These are phyloP conservation scores for Acanthurus tractus DNA, from an alignment of 2,797 vertebrate genomes.

Conservation along the genomic window DNA sequence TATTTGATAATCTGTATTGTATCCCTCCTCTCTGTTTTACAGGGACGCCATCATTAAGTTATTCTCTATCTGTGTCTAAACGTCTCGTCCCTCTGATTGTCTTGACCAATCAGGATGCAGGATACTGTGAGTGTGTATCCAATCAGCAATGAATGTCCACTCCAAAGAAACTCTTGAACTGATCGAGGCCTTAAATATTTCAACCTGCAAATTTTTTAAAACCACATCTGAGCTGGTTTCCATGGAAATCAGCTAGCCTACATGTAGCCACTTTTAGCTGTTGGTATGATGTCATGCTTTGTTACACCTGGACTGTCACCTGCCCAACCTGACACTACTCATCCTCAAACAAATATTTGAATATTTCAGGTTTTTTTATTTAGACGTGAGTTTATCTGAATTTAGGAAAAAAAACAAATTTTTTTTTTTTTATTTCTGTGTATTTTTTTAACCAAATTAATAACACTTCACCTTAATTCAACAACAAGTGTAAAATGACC, in stretches of 20 bases:
- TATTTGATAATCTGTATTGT: background rate
- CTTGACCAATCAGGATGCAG: slow-evolving; percentile 44
- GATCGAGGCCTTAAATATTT: slow-evolving; percentile 4
- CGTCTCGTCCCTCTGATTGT: background rate
- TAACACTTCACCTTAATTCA: too few relatives aligned
- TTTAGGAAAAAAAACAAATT: too few relatives aligned
- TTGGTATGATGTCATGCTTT: background rate
- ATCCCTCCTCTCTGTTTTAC: slow-evolving; percentile 32
- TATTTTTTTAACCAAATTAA: too few relatives aligned
- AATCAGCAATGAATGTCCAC: background rate
- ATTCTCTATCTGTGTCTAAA: slow-evolving; percentile 75
- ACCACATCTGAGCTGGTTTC: background rate
- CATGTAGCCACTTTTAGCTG: background rate
- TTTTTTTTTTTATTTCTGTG: too few relatives aligned
- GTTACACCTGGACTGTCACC: background rate
- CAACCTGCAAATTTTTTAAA: background rate
- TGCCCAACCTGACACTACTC: background rate
- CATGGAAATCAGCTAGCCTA: background rate
- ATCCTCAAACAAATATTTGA: background rate
- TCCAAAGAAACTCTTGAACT: background rate
- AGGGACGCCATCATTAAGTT: slow-evolving; percentile 81
- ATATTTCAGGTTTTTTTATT: background rate
- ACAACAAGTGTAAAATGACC: too few relatives aligned
- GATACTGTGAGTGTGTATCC: slow-evolving; percentile 7
- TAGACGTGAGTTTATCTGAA: too few relatives aligned